Conservation (phyloP, 2,888 invertebrate genomes). For the Limnephilus lunatus region DNA sequence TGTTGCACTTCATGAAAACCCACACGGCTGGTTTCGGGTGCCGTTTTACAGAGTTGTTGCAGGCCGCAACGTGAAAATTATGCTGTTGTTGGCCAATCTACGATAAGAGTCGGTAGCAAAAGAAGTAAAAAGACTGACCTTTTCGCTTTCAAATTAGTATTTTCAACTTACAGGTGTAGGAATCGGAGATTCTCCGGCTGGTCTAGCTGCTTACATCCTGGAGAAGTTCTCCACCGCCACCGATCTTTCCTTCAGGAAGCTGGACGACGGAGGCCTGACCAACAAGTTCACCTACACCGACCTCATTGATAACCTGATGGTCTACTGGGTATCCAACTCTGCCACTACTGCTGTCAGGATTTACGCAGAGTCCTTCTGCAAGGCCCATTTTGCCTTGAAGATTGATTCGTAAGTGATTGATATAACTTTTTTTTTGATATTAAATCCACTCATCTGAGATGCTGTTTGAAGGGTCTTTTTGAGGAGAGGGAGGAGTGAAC, state of each 20-base stretch:
- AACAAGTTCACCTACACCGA: conserved; percentile 73
- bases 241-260: conserved; percentile 75
- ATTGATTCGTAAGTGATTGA: conserved; percentile 69
- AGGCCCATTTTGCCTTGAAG: conserved; percentile 67
- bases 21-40: no score
- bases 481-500: no score
- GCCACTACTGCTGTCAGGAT: conserved; percentile 75
- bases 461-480: no score
- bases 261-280: conserved; percentile 82
- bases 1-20: no score
- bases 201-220: conserved; percentile 91
- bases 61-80: no score
- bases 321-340: conserved; percentile 76
- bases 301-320: conserved; percentile 77
- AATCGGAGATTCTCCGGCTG: conserved; percentile 88
- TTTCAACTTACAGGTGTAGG: conserved; percentile 77
- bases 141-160: background rate
- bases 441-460: no score
- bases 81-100: no score
- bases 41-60: no score
- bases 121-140: no score
- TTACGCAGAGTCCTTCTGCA: conserved; percentile 80
- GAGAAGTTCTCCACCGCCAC: conserved; percentile 90
- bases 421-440: no score
- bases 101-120: no score